A percentile compares a stretch with the other conserved stretches of the same genome.
Conservation (phyloP, 2,113 vertebrate genomes). For the Podiceps cristatus region DNA sequence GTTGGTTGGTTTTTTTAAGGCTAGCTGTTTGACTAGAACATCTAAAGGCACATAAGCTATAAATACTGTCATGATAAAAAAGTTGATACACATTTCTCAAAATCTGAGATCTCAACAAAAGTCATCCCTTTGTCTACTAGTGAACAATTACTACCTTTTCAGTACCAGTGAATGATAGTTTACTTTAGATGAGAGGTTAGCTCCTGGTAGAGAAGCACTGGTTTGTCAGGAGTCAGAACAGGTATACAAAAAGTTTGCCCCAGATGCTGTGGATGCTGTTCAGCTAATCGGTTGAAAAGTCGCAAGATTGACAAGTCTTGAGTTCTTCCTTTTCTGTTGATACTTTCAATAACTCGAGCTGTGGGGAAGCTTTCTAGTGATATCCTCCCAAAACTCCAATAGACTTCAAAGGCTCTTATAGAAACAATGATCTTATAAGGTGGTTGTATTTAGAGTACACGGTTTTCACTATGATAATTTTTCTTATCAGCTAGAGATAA, state of each 20-base stretch:
- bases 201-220: background rate
- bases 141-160: background rate
- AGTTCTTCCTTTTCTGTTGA: background rate
- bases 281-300: background rate
- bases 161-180: background rate
- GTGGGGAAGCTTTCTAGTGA: background rate
- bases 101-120: background rate
- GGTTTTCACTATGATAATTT: background rate
- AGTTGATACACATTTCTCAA: background rate
- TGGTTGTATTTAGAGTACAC: background rate
- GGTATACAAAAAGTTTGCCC: background rate
- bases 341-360: background rate
- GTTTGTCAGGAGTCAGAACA: background rate
- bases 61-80: background rate
- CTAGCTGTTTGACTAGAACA: background rate
- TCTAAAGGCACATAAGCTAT: background rate
- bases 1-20: background rate
- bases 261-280: background rate
- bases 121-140: background rate
- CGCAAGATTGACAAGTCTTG: background rate
- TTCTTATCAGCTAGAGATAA: background rate
- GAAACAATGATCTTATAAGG: background rate
- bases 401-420: background rate
- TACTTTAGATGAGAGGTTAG: background rate
- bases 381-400: background rate